phyloP scores from a whole-genome alignment of 2,797 vertebrate species.

The Florisuga fusca region DNA sequence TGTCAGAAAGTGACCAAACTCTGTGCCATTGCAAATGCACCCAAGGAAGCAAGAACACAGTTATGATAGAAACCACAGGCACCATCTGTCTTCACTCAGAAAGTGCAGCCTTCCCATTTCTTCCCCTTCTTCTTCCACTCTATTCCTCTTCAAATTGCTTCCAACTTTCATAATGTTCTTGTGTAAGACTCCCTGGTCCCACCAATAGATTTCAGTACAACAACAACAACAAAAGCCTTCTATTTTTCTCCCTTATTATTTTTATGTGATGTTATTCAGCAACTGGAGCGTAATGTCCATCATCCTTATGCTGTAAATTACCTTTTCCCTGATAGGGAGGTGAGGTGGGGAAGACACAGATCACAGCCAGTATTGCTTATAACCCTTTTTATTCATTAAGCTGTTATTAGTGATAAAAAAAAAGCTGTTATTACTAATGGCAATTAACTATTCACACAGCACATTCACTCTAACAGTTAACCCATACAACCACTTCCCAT shows the following conservation, averaged over 20 bases:
- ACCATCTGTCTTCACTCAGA: constrained; percentile 34
- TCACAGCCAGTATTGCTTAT: neutral
- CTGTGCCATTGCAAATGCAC: neutral
- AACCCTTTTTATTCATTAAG: constrained; percentile 17
- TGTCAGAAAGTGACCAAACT: constrained; percentile 8
- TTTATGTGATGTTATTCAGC: neutral
- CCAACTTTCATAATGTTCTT: neutral
- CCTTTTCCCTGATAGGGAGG: neutral
- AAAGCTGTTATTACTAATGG: neutral
- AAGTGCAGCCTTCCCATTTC: constrained; percentile 20
- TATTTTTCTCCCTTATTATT: neutral
- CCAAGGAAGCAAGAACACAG: constrained; percentile 24
- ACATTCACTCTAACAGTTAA: neutral
- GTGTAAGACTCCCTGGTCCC: neutral
- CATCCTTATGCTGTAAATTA: neutral
- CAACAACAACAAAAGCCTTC: neutral
- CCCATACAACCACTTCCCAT: neutral
- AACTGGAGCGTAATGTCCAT: neutral
- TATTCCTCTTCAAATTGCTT: neutral
- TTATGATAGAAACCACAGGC: constrained; percentile 10
- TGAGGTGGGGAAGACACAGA: neutral
- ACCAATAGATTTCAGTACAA: neutral
- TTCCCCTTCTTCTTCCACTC: neutral
- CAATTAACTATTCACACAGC: neutral
- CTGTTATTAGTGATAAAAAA: neutral